phyloP scores from a whole-genome alignment of 2,797 vertebrate genomes.

The Ctenopoma kingsleyae region DNA sequence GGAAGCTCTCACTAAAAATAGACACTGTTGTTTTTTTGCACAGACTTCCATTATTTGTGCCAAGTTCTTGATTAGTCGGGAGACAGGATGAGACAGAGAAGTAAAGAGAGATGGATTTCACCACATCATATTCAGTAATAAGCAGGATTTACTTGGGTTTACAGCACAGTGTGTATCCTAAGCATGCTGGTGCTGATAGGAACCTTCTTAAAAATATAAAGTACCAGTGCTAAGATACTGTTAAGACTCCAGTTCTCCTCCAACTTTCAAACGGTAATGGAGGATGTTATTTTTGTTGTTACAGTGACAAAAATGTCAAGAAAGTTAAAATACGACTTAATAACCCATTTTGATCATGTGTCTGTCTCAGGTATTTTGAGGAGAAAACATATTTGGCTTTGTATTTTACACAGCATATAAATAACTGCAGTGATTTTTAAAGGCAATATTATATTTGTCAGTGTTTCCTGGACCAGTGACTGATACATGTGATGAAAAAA shows the following conservation, averaged over 20 bases:
- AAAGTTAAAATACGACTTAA: not conserved
- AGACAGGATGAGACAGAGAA: not conserved
- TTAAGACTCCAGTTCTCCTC: not conserved
- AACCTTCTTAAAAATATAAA: not conserved
- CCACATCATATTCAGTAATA: not conserved
- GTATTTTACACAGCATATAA: not conserved
- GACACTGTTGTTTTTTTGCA: constrained; percentile 4
- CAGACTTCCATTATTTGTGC: constrained; percentile 28
- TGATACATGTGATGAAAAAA: no score
- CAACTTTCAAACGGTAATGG: not conserved
- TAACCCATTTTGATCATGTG: not conserved
- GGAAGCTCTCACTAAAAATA: constrained; percentile 36
- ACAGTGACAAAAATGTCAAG: not conserved
- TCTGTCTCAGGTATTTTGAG: not conserved
- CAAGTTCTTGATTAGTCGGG: constrained; percentile 12
- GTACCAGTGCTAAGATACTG: not conserved
- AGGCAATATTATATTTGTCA: not conserved
- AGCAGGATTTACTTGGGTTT: not conserved
- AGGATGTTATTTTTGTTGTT: not conserved
- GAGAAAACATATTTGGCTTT: not conserved
- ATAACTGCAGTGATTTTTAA: constrained; percentile 1
- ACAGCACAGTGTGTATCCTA: not conserved
- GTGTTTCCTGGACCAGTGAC: no score
- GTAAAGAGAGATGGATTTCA: not conserved
- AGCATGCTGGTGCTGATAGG: not conserved